These are phyloP conservation scores for Mya arenaria DNA, from an alignment of 1,140 invertebrate genomes.

Conservation along the genomic window DNA sequence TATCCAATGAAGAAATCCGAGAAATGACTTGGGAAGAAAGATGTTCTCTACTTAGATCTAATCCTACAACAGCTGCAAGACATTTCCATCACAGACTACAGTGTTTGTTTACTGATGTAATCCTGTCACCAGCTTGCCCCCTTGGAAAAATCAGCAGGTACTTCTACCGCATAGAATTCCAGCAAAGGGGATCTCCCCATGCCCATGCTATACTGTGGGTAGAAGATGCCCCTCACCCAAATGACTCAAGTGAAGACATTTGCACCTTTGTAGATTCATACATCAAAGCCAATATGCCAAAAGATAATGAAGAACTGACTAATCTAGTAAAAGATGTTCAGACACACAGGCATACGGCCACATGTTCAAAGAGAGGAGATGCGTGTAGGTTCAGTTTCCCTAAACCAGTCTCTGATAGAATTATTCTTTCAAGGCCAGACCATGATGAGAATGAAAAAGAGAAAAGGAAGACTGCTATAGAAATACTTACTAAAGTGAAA, in stretches of 20 bases:
- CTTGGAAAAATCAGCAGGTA: conserved; percentile 61
- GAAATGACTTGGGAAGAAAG: conserved; percentile 53
- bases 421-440: conserved; percentile 9
- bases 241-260: conserved; percentile 31
- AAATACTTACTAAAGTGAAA: conserved; percentile 27
- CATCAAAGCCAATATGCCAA: conserved; percentile 26
- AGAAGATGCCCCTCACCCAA: conserved; percentile 72
- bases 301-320: conserved; percentile 30
- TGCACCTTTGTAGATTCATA: conserved; percentile 50
- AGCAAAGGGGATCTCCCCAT: conserved; percentile 81
- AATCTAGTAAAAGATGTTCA: background rate
- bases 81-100: conserved; percentile 60
- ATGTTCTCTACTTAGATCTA: conserved; percentile 52
- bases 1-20: conserved; percentile 44
- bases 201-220: conserved; percentile 80
- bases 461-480: conserved; percentile 2
- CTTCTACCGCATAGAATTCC: conserved; percentile 79
- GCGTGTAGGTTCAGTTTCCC: conserved; percentile 34
- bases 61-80: conserved; percentile 60
- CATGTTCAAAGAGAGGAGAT: conserved; percentile 41
- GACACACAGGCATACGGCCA: conserved; percentile 40
- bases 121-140: conserved; percentile 36
- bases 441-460: background rate
- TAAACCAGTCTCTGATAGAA: conserved; percentile 20
- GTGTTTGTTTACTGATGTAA: conserved; percentile 50